Conservation (phyloP, 2,888 invertebrate species). For the Phrixothrix hirtus region DNA sequence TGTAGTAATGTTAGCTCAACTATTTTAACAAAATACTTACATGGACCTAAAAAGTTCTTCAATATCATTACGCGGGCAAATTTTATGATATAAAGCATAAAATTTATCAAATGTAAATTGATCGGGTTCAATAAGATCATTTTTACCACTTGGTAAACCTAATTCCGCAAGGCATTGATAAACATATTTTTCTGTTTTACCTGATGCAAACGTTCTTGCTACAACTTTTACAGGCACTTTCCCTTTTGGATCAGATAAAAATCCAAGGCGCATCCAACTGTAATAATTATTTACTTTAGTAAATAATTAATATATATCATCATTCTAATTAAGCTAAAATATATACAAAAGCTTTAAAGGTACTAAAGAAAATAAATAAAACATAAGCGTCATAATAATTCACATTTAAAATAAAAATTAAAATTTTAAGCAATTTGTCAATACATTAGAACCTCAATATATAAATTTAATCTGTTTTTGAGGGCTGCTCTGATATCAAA, state of each 20-base stretch:
- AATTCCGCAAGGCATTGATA: constrained; percentile 95
- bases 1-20: neutral
- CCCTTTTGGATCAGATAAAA: constrained; percentile 89
- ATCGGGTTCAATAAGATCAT: constrained; percentile 91
- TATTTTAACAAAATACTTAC: constrained; percentile 65
- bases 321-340: neutral
- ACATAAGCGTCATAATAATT: no score
- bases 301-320: neutral
- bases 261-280: constrained; percentile 98
- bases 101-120: constrained; percentile 99
- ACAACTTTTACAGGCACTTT: constrained; percentile 97
- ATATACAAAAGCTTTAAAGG: no score
- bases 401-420: no score
- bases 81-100: constrained; percentile 96
- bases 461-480: no score
- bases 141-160: constrained; percentile 92
- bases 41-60: constrained; percentile 95
- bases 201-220: constrained; percentile 98
- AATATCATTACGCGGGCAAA: constrained; percentile 98
- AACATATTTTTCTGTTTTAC: constrained; percentile 97
- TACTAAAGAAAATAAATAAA: no score
- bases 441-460: no score
- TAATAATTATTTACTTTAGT: constrained; percentile 45
- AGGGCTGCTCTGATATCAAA: no score
- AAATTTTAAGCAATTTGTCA: no score